Percentiles rank a stretch among this genome's conserved stretches.
phyloP scores from a whole-genome alignment of 2,888 invertebrate species.

The Drepana falcataria region DNA sequence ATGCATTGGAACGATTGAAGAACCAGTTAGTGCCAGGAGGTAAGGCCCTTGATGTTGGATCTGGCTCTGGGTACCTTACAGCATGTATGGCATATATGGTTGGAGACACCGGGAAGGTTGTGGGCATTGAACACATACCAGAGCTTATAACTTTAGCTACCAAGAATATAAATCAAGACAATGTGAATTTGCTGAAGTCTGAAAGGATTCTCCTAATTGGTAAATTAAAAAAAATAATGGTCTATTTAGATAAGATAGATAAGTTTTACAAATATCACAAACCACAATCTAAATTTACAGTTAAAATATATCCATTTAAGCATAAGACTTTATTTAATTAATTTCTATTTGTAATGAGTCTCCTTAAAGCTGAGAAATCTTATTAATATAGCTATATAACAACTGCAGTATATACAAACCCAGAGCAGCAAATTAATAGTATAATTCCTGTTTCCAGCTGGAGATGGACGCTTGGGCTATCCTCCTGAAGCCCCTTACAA shows the following conservation, averaged over 20 bases:
- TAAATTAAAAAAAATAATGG: slow-evolving; percentile 33
- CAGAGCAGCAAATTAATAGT: not conserved
- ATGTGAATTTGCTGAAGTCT: slow-evolving; percentile 82
- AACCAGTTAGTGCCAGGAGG: slow-evolving; percentile 87
- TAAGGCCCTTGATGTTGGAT: slow-evolving; percentile 93
- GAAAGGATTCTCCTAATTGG: slow-evolving; percentile 85
- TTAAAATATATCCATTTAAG: no score
- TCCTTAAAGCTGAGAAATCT: no score
- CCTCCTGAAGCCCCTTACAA: slow-evolving; percentile 88
- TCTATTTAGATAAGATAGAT: no score
- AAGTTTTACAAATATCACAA: no score
- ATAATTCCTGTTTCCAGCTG: slow-evolving; percentile 73
- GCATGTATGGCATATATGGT: slow-evolving; percentile 94
- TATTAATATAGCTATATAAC: no score
- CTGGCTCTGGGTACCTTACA: slow-evolving; percentile 95
- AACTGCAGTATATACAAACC: no score
- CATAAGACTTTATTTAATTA: no score
- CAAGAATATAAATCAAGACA: slow-evolving; percentile 86
- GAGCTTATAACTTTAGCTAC: slow-evolving; percentile 87
- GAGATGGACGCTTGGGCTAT: slow-evolving; percentile 93
- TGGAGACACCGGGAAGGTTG: slow-evolving; percentile 81
- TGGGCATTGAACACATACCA: slow-evolving; percentile 95
- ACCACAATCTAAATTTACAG: no score
- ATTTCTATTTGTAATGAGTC: no score
- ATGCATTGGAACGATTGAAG: slow-evolving; percentile 91